These are phyloP conservation scores for Erpobdella octoculata DNA, from an alignment of 2,888 invertebrate species.

Conservation along the genomic window DNA sequence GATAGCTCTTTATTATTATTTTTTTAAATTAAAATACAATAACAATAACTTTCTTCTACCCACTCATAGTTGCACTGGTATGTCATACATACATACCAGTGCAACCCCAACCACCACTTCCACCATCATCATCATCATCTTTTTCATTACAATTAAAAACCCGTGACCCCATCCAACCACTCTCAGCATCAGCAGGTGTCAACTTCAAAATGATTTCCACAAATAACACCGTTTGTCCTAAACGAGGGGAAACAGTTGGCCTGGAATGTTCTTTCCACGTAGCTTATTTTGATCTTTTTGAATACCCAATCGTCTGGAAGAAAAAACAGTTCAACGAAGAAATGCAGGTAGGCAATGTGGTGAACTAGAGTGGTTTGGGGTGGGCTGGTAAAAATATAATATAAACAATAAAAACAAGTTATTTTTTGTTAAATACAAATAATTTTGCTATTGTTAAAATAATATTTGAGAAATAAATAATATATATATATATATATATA, in stretches of 20 bases:
- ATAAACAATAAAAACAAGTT: no score
- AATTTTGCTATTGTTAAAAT: no score
- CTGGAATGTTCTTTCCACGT: constrained; percentile 26
- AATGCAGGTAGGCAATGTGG: constrained; percentile 8
- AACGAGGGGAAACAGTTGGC: constrained; percentile 5
- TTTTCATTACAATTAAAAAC: not conserved
- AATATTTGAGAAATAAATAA: no score
- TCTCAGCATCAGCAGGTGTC: not conserved
- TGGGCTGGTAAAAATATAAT: not conserved
- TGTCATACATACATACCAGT: no score
- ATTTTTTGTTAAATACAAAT: no score
- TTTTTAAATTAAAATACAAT: no score
- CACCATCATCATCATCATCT: no score
- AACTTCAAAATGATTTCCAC: constrained; percentile 2
- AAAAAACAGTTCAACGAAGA: constrained; percentile 26
- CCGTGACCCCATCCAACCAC: not conserved
- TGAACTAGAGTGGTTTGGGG: not conserved
- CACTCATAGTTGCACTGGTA: no score
- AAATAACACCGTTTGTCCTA: not conserved
- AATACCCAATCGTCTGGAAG: constrained; percentile 26
- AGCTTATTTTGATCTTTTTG: constrained; percentile 22
- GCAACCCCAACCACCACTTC: no score
- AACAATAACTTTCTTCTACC: no score
- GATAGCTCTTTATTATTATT: no score
- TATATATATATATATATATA: no score